Conservation (phyloP, 2,888 invertebrate genomes). For the Rhagonycha fulva region DNA sequence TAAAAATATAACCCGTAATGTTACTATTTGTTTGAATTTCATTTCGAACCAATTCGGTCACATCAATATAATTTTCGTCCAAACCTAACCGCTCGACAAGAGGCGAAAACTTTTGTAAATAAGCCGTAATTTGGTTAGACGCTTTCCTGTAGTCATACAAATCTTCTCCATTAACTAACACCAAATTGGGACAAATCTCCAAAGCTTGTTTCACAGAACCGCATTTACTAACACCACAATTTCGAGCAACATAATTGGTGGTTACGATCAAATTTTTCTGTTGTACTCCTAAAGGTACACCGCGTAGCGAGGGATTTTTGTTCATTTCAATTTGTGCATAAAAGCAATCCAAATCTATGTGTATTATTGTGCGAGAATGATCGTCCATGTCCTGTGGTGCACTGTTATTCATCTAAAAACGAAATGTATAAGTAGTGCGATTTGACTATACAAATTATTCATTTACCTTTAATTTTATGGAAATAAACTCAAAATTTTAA, state of each 20-base stretch:
- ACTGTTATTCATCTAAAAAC: constrained; percentile 2
- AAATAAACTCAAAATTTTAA: background rate
- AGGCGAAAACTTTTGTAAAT: constrained; percentile 72
- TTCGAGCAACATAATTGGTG: constrained; percentile 80
- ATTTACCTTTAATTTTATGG: background rate
- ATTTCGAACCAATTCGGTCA: constrained; percentile 68
- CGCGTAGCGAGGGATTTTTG: constrained; percentile 68
- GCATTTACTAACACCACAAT: constrained; percentile 75
- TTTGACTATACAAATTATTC: background rate
- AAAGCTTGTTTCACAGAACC: constrained; percentile 78
- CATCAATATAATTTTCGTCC: constrained; percentile 85
- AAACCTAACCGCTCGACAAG: constrained; percentile 81
- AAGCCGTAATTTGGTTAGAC: constrained; percentile 75
- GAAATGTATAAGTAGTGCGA: background rate
- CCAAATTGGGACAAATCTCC: constrained; percentile 72
- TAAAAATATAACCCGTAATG: constrained; percentile 64
- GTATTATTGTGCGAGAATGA: constrained; percentile 74
- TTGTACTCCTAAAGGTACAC: constrained; percentile 76
- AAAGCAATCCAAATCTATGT: constrained; percentile 83
- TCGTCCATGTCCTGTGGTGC: constrained; percentile 36
- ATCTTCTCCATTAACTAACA: constrained; percentile 82
- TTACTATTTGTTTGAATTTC: constrained; percentile 52
- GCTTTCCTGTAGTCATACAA: constrained; percentile 78
- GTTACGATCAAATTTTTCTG: constrained; percentile 86
- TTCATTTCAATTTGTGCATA: constrained; percentile 87